Base-by-base conservation (phyloP, 1,140 invertebrate species). In the Sipha flava region DNA sequence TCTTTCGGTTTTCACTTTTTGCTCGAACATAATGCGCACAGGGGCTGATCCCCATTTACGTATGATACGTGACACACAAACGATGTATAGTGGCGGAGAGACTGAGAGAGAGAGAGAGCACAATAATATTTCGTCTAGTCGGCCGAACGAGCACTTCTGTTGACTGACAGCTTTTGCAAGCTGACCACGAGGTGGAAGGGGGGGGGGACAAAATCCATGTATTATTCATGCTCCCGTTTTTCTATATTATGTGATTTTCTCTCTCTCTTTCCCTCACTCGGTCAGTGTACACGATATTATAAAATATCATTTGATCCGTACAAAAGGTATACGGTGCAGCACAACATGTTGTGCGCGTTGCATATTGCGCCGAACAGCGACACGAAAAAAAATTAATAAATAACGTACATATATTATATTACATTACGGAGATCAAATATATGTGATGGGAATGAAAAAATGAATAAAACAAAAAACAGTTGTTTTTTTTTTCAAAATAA, bases 81-180 rank as follows among this genome's bases (percentile, higher is more conserved):
- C 59, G 29, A n/a, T n/a, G n/a, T n/a, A n/a, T n/a, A n/a, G n/a
- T n/a, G n/a, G n/a, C n/a, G 14, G 23, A 14, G 7, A 26, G 16
- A 16, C 37, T 21, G 34, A 21, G 21, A 64, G 31, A 66, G 34
- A 23, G 40, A 47, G n/a, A 18, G n/a, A 47, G 16, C 0, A 18
- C 3, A 34, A 62, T 31, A 62, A 34, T 52, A 54, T 73, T 73
- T 26, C 47, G 70, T 73, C 70, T 31, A 34, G 70, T 16, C 70
- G 29, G 12, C 70, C 70, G 47, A 49, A 54, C 70, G 54, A 47
- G 26, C 70, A 73, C 70, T 73, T 37, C 29, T 73, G 70, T 73
- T 73, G 70, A 73, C 70, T 73, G 70, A 54, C 70, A 54, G 70
- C 47, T 31, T 73, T 73, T 73, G 70, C 70, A 52, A 4, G 9